Evolutionary conservation across 1,140 invertebrate genomes (phyloP).

Genomic region (Dinothrombium tinctorium): DNA sequence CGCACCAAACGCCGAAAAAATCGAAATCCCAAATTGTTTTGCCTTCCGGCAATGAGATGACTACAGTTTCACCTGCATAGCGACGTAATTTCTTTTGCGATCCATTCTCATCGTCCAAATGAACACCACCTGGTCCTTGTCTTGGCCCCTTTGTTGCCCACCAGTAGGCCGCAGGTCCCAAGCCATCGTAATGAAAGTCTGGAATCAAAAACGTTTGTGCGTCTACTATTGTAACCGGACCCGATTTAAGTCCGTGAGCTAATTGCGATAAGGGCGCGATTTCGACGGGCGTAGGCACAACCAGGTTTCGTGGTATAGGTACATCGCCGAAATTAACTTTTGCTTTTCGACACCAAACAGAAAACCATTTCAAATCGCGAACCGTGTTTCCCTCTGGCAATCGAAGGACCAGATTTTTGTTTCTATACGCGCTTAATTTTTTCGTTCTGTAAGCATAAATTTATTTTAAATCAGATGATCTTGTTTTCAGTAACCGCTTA

Average conservation of each 20-base stretch:
- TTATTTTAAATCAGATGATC: no score
- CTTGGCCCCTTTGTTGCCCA: constrained; percentile 48
- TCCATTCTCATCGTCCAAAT: constrained; percentile 67
- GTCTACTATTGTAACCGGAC: constrained; percentile 61
- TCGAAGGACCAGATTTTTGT: constrained; percentile 51
- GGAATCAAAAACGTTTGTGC: constrained; percentile 67
- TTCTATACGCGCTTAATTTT: constrained; percentile 37
- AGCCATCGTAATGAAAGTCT: constrained; percentile 63
- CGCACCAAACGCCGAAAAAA: constrained; percentile 63
- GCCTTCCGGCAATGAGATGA: constrained; percentile 52
- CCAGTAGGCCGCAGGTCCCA: constrained; percentile 72
- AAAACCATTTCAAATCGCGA: constrained; percentile 63
- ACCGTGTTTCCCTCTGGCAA: constrained; percentile 55
- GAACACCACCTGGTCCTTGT: constrained; percentile 31
- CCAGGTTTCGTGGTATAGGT: constrained; percentile 43
- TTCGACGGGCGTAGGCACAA: constrained; percentile 37
- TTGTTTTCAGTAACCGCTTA: no score
- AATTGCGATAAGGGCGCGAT: constrained; percentile 11
- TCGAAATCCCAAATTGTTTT: constrained; percentile 58
- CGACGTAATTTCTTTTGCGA: constrained; percentile 37
- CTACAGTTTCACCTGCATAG: constrained; percentile 60
- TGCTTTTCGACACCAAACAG: constrained; percentile 67
- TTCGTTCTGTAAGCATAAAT: constrained; percentile 26
- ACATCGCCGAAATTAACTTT: constrained; percentile 74
- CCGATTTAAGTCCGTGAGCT: constrained; percentile 48